These are phyloP conservation scores for Argyresthia goedartella DNA, from an alignment of 2,888 invertebrate genomes.

Conservation along the genomic window DNA sequence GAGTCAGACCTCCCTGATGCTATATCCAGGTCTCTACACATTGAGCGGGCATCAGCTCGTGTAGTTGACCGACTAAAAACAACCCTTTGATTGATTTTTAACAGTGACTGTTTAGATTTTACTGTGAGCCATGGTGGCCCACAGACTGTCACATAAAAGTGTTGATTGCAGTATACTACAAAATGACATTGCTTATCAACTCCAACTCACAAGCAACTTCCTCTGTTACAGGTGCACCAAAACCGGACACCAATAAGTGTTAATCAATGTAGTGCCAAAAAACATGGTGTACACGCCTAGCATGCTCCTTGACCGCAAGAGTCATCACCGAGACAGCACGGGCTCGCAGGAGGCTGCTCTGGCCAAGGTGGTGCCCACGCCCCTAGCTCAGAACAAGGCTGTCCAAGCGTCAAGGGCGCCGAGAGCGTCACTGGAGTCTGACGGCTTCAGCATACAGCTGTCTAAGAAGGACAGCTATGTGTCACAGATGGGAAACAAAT, in stretches of 20 bases:
- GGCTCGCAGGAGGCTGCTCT: conserved; percentile 63
- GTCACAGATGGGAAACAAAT: conserved; percentile 66
- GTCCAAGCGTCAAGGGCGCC: conserved; percentile 59
- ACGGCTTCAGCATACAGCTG: conserved; percentile 63
- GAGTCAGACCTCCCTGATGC: too few species aligned
- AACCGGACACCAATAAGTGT: not conserved
- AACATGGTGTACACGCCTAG: conserved; percentile 75
- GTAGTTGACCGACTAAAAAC: too few species aligned
- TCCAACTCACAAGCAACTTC: too few species aligned
- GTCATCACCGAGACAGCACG: conserved; percentile 66
- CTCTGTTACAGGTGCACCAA: not conserved
- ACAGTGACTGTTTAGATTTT: too few species aligned
- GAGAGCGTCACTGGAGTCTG: conserved; percentile 58
- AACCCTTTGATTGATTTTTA: too few species aligned
- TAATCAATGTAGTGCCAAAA: conserved; percentile 45
- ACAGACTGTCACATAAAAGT: too few species aligned
- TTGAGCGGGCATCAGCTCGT: too few species aligned
- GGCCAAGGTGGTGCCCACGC: conserved; percentile 53
- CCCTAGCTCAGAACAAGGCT: conserved; percentile 53
- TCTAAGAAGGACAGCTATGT: conserved; percentile 68
- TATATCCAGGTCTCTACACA: too few species aligned
- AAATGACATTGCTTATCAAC: too few species aligned
- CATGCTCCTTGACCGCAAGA: conserved; percentile 73
- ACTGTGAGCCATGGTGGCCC: too few species aligned
- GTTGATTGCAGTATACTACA: too few species aligned